A percentile compares a stretch with the other conserved stretches of the same genome.
phyloP scores from a whole-genome alignment of 2,888 invertebrate species.

The Machimus atricapillus region DNA sequence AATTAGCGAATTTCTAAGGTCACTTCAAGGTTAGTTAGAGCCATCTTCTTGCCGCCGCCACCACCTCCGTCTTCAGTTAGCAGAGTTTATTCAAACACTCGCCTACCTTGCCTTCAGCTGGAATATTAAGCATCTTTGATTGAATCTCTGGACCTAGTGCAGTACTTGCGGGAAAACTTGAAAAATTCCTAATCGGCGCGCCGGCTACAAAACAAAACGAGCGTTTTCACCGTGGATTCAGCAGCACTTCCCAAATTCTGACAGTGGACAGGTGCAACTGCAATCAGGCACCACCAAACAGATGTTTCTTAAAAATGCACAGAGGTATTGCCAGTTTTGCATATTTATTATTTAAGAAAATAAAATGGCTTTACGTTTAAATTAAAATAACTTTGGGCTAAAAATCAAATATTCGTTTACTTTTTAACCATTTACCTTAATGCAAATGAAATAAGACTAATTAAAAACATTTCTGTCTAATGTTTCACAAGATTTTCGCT shows the following conservation, averaged over 20 bases:
- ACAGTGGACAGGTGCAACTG: background rate
- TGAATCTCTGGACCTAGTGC: background rate
- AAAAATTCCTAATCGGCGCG: background rate
- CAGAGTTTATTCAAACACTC: background rate
- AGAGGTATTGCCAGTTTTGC: background rate
- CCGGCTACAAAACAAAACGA: background rate
- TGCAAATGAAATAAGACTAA: background rate
- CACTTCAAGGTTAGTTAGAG: background rate
- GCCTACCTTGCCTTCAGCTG: constrained; percentile 58
- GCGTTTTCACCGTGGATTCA: background rate
- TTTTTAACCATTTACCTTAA: too few relatives aligned
- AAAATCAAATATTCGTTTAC: too few relatives aligned
- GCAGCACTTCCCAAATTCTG: background rate
- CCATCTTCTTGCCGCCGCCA: background rate
- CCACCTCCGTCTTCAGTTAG: background rate
- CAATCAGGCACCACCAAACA: background rate
- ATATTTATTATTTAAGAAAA: background rate
- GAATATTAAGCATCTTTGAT: constrained; percentile 57
- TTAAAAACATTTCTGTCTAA: background rate
- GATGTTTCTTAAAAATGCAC: background rate
- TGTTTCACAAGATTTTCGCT: background rate
- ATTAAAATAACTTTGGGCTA: too few relatives aligned
- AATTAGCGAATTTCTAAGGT: background rate
- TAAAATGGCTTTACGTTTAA: too few relatives aligned
- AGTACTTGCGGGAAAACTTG: background rate